Percentiles rank a stretch among this genome's conserved stretches.
These are phyloP conservation scores for Chionodraco myersi DNA, from an alignment of 2,113 vertebrate species.

Conservation along the genomic window DNA sequence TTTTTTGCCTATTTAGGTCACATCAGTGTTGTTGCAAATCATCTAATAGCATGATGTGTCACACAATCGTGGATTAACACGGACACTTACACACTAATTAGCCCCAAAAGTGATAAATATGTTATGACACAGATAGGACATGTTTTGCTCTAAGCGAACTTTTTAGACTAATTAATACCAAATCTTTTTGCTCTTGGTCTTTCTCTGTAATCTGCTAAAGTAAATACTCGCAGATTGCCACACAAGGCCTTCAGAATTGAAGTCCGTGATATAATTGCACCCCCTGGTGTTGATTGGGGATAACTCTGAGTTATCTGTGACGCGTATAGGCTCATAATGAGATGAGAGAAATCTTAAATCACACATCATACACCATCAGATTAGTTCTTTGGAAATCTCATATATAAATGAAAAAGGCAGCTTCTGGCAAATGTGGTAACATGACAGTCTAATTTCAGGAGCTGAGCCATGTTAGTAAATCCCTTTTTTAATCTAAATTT, in stretches of 20 bases:
- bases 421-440: not conserved
- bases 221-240: slow-evolving; percentile 58
- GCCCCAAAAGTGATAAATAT: slow-evolving; percentile 23
- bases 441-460: not conserved
- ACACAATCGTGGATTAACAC: slow-evolving; percentile 24
- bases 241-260: slow-evolving; percentile 47
- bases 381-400: slow-evolving; percentile 28
- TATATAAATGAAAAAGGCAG: not conserved
- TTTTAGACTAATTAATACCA: slow-evolving; percentile 54
- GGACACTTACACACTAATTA: slow-evolving; percentile 22
- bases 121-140: slow-evolving; percentile 43
- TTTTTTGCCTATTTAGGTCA: not conserved
- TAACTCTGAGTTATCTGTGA: slow-evolving; percentile 37
- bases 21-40: not conserved
- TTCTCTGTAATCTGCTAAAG: slow-evolving; percentile 49
- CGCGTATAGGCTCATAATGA: slow-evolving; percentile 40
- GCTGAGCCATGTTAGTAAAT: not conserved
- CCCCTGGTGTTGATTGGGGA: slow-evolving; percentile 70
- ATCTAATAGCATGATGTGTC: slow-evolving; percentile 7
- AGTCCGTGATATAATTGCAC: slow-evolving; percentile 68
- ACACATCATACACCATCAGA: slow-evolving; percentile 24
- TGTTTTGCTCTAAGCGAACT: slow-evolving; percentile 38
- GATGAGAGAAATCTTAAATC: slow-evolving; percentile 43
- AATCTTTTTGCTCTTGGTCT: slow-evolving; percentile 47
- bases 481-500: not conserved